A percentile compares a stretch with the other conserved stretches of the same genome.
Evolutionary conservation across 2,113 vertebrate species (phyloP).

Genomic region (Pygoscelis antarcticus): DNA sequence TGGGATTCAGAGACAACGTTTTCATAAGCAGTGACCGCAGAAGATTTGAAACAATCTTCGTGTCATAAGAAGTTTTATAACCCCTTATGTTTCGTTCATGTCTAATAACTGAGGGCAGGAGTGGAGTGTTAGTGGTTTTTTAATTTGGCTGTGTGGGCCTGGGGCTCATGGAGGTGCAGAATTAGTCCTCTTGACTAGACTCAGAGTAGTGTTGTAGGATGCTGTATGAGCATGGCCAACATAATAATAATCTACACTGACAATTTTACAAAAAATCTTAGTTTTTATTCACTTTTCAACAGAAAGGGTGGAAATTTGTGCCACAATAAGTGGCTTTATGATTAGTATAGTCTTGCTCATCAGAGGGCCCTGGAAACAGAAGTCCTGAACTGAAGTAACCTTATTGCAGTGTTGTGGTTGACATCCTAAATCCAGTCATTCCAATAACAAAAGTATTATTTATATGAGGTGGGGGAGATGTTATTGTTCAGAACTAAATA

Average conservation of each 20-base stretch:
- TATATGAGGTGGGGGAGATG: neutral
- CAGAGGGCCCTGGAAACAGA: neutral
- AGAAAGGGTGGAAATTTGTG: neutral
- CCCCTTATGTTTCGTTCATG: neutral
- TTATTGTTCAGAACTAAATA: neutral
- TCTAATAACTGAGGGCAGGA: neutral
- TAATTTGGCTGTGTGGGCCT: neutral
- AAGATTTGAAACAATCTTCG: neutral
- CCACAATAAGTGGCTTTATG: neutral
- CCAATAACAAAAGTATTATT: neutral
- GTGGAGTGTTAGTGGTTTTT: neutral
- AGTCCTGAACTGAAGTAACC: neutral
- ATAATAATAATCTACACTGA: neutral
- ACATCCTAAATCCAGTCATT: neutral
- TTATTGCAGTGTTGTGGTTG: neutral
- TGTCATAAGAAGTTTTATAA: neutral
- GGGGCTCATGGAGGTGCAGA: neutral
- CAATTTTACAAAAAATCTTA: neutral
- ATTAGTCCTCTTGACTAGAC: neutral
- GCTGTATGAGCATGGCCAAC: neutral
- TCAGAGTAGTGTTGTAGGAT: neutral
- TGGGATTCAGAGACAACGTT: neutral
- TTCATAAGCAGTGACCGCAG: neutral
- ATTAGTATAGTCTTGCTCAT: neutral
- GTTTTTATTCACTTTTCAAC: neutral